Evolutionary conservation across 2,888 invertebrate species (phyloP).

Genomic region (Tachina grossa): DNA sequence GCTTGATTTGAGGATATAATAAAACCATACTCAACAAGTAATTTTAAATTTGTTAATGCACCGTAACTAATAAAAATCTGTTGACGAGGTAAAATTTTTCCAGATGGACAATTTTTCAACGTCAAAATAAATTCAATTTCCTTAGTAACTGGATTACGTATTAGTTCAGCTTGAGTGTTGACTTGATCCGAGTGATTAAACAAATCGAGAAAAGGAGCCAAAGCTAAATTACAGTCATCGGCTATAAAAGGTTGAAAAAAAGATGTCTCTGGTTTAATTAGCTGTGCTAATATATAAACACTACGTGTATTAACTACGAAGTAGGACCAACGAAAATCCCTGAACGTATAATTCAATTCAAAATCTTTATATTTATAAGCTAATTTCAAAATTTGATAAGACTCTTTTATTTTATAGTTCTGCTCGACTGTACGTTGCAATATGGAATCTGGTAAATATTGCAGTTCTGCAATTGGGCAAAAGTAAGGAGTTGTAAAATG

Average conservation of each 20-base stretch:
- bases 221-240: conserved; percentile 87
- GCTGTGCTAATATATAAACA: conserved; percentile 87
- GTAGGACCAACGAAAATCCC: conserved; percentile 90
- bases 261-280: conserved; percentile 81
- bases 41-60: conserved; percentile 89
- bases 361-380: conserved; percentile 75
- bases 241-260: conserved; percentile 81
- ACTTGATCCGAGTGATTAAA: conserved; percentile 91
- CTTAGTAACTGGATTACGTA: conserved; percentile 59
- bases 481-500: conserved; percentile 88
- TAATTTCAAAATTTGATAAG: conserved; percentile 74
- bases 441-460: conserved; percentile 85
- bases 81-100: conserved; percentile 84
- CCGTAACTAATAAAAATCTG: conserved; percentile 96
- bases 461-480: conserved; percentile 84
- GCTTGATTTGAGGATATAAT: conserved; percentile 87
- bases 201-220: conserved; percentile 95
- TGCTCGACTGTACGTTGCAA: conserved; percentile 83
- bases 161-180: conserved; percentile 84
- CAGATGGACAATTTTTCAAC: conserved; percentile 64
- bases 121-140: conserved; percentile 75
- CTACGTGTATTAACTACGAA: conserved; percentile 93
- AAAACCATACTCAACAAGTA: conserved; percentile 95
- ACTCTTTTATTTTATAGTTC: conserved; percentile 83
- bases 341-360: conserved; percentile 84